Evolutionary conservation across 2,797 vertebrate genomes (phyloP).

Genomic region (Spheniscus humboldti): DNA sequence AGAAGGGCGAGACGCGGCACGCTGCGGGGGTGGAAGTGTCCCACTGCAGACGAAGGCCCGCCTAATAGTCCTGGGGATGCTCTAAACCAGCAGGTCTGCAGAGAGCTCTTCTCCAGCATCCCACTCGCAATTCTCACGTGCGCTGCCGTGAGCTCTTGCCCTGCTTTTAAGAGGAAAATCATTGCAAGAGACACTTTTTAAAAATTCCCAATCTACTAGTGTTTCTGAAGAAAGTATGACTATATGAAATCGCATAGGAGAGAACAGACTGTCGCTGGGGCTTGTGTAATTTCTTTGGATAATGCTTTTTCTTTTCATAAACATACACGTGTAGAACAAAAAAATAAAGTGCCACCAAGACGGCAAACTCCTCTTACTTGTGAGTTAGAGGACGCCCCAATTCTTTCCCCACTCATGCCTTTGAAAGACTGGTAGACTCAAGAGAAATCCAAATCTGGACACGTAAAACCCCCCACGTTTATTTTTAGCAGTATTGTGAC

Average conservation of each 20-base stretch:
- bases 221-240: background rate
- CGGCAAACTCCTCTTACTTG: background rate
- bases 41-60: background rate
- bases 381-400: background rate
- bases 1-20: too few relatives aligned
- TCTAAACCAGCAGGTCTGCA: background rate
- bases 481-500: background rate
- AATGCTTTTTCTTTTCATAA: background rate
- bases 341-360: background rate
- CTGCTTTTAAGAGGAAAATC: background rate
- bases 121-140: fast-evolving
- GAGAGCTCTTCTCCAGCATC: background rate
- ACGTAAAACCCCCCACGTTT: fast-evolving
- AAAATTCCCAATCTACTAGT: background rate
- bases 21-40: background rate
- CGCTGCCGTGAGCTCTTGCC: fast-evolving
- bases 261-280: background rate
- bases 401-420: background rate
- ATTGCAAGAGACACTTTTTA: background rate
- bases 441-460: background rate
- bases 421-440: background rate
- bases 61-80: background rate
- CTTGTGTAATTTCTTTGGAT: background rate
- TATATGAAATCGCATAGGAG: background rate
- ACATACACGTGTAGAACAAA: background rate